Evolutionary conservation across 2,888 invertebrate genomes (phyloP), one percentile per base, ranked within the genome.

Genomic region (Halocaridina rubra): DNA sequence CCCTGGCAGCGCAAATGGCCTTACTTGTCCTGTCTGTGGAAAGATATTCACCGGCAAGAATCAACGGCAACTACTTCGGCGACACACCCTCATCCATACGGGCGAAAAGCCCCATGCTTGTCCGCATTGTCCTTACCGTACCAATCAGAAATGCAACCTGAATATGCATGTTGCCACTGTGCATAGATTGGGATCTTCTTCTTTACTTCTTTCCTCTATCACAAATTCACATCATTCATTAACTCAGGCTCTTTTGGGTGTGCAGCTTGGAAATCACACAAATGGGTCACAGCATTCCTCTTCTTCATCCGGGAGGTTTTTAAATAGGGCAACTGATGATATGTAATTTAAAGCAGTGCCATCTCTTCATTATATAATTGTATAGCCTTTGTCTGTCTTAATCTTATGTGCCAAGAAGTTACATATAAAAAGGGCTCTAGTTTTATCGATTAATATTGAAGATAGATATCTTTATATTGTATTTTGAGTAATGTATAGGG

Each of bases 51-150:
- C 61, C 81, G 86, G 86, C 78, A 81, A 81, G 78, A 86, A 86
- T 75, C 86, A 81, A 46, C 81, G 86, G 24, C 86, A 86, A 72
- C 78, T 86, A 78, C 81, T 86, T 39, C 81, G 81, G 72, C 85
- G 85, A 24, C 87, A 87, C 78, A 53, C 79, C 67, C 74, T 81
- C 81, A 85, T 84, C 71, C 88, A 88, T 77, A 88, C 88, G 27
- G 88, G 88, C 67, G 88, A 86, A 71, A 82, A 84, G 39, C 88
- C 88, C 22, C 81, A 84, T 74, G 80, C 80, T 64, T 88, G 88
- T 32, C 84, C 86, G 10, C 76, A 81, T 80, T 88, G 88, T 74
- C 78, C 84, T 46, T 88, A 88, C 67, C 82, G 86, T 46, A 82
- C 87, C 30, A 81, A 85, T 57, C 87, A 85, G 30, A 87, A 84